A percentile compares a stretch with the other conserved stretches of the same genome.
Conservation (phyloP, 2,888 invertebrate species). For the Drosophila trichaetosa region DNA sequence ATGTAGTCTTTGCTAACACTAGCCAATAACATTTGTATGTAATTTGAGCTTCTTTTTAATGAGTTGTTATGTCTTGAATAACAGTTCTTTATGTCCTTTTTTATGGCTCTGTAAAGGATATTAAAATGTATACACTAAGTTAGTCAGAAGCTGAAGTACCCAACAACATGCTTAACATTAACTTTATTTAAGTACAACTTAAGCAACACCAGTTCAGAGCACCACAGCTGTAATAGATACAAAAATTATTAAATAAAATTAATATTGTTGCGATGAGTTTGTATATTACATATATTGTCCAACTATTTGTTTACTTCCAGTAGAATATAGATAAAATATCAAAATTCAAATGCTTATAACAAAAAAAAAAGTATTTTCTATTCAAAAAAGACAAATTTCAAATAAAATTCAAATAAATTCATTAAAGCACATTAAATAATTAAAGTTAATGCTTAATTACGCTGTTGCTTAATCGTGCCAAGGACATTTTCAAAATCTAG, state of each 20-base stretch:
- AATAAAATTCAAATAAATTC: no score
- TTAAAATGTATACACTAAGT: background rate
- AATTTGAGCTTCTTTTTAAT: slow-evolving; percentile 52
- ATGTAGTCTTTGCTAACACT: slow-evolving; percentile 43
- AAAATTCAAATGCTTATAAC: background rate
- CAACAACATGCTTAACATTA: background rate
- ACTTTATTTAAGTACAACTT: background rate
- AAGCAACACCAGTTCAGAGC: background rate
- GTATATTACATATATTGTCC: background rate
- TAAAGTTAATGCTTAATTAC: background rate
- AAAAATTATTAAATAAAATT: background rate
- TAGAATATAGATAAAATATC: background rate
- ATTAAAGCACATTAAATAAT: background rate
- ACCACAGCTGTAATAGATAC: no score
- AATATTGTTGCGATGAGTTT: background rate
- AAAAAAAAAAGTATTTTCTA: background rate
- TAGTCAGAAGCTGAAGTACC: no score
- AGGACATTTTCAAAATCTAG: background rate
- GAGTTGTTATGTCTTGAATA: slow-evolving; percentile 45
- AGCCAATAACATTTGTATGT: slow-evolving; percentile 40
- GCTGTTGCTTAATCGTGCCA: background rate
- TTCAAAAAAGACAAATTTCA: background rate
- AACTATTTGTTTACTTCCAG: background rate
- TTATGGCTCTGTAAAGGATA: background rate
- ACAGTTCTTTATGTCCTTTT: slow-evolving; percentile 29